Conservation (phyloP, 2,113 vertebrate genomes). For the Coturnix japonica region DNA sequence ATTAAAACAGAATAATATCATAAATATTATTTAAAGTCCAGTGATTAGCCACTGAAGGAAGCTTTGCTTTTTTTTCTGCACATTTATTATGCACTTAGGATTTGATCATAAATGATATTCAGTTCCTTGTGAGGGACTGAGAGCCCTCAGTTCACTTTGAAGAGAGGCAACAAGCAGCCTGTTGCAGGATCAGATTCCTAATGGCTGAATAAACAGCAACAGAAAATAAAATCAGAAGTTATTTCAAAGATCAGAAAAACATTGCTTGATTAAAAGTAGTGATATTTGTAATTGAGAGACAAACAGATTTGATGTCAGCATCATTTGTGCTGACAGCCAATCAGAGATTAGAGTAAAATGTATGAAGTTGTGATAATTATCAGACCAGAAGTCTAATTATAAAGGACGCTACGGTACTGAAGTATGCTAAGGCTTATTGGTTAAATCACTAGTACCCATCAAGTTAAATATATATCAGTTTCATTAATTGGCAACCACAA, state of each 20-base stretch:
- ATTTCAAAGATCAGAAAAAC: constrained; percentile 22
- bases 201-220: constrained; percentile 10
- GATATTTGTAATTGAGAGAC: not conserved
- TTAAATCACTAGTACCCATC: constrained; percentile 63
- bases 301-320: constrained; percentile 35
- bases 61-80: constrained; percentile 9
- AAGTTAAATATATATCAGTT: constrained; percentile 70
- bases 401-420: constrained; percentile 10
- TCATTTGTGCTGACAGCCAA: constrained; percentile 24
- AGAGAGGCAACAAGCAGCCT: not conserved
- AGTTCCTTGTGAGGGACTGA: not conserved
- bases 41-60: constrained; percentile 20
- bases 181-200: not conserved
- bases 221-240: constrained; percentile 39
- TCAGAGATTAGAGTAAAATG: constrained; percentile 27
- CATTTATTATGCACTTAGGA: constrained; percentile 33
- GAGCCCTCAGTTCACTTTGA: not conserved
- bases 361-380: constrained; percentile 49
- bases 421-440: constrained; percentile 57
- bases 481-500: constrained; percentile 77
- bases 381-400: constrained; percentile 54
- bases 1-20: not conserved
- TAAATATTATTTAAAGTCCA: constrained; percentile 54
- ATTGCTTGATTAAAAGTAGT: constrained; percentile 34
- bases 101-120: constrained; percentile 17